Evolutionary conservation across 2,797 vertebrate genomes (phyloP), one percentile per base, ranked within the genome.

Genomic region (Hoplostethus atlanticus): DNA sequence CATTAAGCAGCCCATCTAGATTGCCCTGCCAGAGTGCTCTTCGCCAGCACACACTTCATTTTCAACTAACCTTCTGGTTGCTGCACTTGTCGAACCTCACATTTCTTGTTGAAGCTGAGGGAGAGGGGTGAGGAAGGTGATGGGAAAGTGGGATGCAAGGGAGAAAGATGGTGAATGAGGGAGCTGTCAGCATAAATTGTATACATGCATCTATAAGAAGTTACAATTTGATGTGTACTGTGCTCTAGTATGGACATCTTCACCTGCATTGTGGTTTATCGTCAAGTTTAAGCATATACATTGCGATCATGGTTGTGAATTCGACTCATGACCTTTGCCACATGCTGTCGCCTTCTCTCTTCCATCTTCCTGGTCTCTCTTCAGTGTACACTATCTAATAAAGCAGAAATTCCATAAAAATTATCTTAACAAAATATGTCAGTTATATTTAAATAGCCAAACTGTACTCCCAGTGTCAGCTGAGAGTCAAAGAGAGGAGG

Each of bases 401-500:
- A 71, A 68, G 55, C 67, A 36, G 40, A 67, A 17, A 60, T n/a
- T 15, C 30, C 25, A 71, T 21, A 42, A 40, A 79, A 68, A 36
- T 58, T 16, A 63, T 57, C 55, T 68, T 34, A 36, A 50, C 11
- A 17, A 50, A 17, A 17, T 16, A 48, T 13, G n/a, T 25, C 46
- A 68, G 72, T 79, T 86, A 76, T 84, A 83, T 87, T 91, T 89
- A 80, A 87, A 79, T 73, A 71, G 74, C 59, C 71, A 80, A 87
- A 89, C 74, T 74, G 77, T 87, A 80, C 86, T 87, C 84, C 88
- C 86, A 84, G 84, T 92, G 91, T 92, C 86, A 88, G 83, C 73
- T 40, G 68, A 77, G 86, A 91, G 87, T 87, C 81, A 79, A 65
- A 63, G 76, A 75, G 65, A 86, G 73, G 71, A 64, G 59, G 64